Conservation (phyloP, 1,140 invertebrate species). For the Drosophila sucinea region DNA sequence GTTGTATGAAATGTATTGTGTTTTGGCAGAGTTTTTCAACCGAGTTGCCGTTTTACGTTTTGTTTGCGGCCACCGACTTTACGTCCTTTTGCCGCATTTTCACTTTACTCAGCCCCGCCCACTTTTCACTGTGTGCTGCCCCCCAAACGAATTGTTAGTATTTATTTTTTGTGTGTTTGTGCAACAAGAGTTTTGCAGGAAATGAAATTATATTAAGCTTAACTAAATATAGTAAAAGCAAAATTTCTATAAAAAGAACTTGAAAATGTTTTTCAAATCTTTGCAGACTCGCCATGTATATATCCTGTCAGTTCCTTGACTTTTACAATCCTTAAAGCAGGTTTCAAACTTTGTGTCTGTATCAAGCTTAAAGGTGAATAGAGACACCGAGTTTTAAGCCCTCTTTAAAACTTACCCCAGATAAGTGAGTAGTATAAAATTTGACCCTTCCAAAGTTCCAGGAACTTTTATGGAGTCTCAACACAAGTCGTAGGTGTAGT, state of each 20-base stretch:
- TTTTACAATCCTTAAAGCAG: too few relatives aligned
- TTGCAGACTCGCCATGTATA: not conserved
- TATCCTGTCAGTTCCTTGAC: too few relatives aligned
- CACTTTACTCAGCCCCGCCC: not conserved
- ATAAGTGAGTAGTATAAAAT: too few relatives aligned
- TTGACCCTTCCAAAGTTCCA: too few relatives aligned
- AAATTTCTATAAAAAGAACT: not conserved
- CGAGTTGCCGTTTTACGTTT: conserved; percentile 11
- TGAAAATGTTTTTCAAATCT: not conserved
- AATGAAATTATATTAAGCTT: conserved; percentile 1
- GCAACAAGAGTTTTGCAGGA: conserved; percentile 2
- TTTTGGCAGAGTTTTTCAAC: conserved; percentile 18
- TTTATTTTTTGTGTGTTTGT: conserved; percentile 7
- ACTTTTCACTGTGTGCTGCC: not conserved
- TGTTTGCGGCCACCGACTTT: conserved; percentile 9
- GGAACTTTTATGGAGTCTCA: too few relatives aligned
- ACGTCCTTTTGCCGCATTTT: conserved; percentile 3
- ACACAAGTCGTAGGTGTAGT: too few relatives aligned
- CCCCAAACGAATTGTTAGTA: not conserved
- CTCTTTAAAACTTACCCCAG: too few relatives aligned
- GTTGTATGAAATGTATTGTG: conserved; percentile 25
- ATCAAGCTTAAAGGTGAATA: too few relatives aligned
- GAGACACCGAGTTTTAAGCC: too few relatives aligned
- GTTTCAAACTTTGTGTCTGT: too few relatives aligned
- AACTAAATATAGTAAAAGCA: conserved; percentile 1